Percentiles rank a stretch among this genome's conserved stretches.
These are phyloP conservation scores for Aegithalos caudatus DNA, from an alignment of 2,113 vertebrate genomes.

Conservation along the genomic window DNA sequence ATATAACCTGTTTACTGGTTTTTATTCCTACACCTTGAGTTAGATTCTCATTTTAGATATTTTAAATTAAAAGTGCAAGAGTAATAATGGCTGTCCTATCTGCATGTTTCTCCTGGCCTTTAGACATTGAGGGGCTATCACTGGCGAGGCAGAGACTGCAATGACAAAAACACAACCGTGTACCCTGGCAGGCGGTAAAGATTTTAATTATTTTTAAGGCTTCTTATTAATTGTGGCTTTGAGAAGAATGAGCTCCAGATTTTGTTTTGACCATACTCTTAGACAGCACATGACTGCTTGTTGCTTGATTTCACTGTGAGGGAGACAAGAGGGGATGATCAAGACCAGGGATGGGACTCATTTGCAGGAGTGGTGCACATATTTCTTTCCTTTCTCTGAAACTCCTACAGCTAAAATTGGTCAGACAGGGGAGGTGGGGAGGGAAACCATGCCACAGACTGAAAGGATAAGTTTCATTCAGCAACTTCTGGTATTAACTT, in stretches of 20 bases:
- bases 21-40: neutral
- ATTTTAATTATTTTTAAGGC: neutral
- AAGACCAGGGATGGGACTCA: fast-evolving
- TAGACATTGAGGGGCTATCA: constrained; percentile 76
- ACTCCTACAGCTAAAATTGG: neutral
- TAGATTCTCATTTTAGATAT: constrained; percentile 54
- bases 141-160: constrained; percentile 78
- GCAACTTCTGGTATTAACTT: neutral
- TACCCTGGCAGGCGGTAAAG: constrained; percentile 77
- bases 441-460: neutral
- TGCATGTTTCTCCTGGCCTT: constrained; percentile 20
- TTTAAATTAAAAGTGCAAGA: neutral
- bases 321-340: neutral
- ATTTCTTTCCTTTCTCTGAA: neutral
- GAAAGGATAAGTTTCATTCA: neutral
- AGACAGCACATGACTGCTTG: fast-evolving
- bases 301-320: neutral
- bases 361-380: neutral
- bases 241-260: neutral
- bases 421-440: neutral
- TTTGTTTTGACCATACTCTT: neutral
- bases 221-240: neutral
- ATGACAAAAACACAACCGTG: constrained; percentile 39
- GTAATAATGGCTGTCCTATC: neutral
- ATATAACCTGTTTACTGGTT: neutral